These are phyloP conservation scores for Mactra quadrangularis DNA, from an alignment of 1,140 invertebrate species.

Conservation along the genomic window DNA sequence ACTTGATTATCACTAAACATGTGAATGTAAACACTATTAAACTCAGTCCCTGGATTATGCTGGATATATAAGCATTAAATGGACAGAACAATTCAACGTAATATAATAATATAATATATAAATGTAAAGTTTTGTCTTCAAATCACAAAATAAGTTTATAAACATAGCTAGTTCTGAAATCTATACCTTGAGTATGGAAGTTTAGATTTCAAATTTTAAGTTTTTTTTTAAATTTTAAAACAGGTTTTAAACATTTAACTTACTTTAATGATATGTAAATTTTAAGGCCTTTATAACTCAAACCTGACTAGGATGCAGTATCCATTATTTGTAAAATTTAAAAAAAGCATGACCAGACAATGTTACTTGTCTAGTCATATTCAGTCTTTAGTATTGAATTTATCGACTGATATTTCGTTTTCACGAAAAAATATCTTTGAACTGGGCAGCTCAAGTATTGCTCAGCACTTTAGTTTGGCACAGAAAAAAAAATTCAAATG, in stretches of 20 bases:
- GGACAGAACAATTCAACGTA: no score
- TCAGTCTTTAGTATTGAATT: no score
- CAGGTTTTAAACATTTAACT: no score
- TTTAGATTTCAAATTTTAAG: no score
- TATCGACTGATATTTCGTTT: no score
- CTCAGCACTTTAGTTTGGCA: conserved; percentile 56
- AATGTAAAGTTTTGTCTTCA: no score
- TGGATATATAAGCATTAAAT: conserved; percentile 23
- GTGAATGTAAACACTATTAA: conserved; percentile 3
- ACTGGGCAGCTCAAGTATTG: conserved; percentile 48
- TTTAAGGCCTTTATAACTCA: conserved; percentile 35
- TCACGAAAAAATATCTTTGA: neutral
- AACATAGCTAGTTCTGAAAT: no score
- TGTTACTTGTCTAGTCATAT: conserved; percentile 22
- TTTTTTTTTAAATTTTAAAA: no score
- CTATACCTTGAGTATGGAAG: no score
- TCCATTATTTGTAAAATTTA: conserved; percentile 6
- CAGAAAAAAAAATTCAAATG: conserved; percentile 32
- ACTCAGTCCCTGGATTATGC: conserved; percentile 52
- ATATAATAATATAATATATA: no score
- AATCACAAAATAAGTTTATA: no score
- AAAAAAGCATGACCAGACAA: conserved; percentile 16
- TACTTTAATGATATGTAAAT: conserved; percentile 29
- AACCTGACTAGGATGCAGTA: conserved; percentile 34
- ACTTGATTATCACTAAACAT: neutral